Evolutionary conservation across 2,113 vertebrate genomes (phyloP), one percentile per base, ranked within the genome.

Genomic region (Halichoeres trimaculatus): DNA sequence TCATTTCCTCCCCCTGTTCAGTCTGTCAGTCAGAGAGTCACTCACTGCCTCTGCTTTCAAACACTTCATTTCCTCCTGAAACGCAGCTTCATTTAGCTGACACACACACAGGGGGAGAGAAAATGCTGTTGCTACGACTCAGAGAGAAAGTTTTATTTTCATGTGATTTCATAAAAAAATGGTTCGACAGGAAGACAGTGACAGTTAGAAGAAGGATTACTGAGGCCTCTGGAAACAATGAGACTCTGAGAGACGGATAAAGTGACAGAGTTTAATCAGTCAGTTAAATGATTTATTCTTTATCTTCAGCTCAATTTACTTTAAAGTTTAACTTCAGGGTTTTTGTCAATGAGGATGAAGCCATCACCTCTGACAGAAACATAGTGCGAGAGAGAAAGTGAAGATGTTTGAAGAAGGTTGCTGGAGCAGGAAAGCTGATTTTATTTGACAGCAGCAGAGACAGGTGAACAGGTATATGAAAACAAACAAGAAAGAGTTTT

Each of bases 1-100:
- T 88, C n/a, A 88, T 85, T 85, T 90, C 77, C 85, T 86, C 38
- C 40, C 22, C 17, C 64, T 64, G 75, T 60, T 50, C 48, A 57
- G 24, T 59, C 73, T 76, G 76, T 51, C 83, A 89, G 50, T 84
- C 81, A 76, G 35, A 43, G 48, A 64, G 71, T 70, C 82, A 70
- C 40, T 76, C 53, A 43, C 43, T 19, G 17, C 6, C 43, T 45
- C 14, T 17, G 17, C 43, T 45, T 19, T 45, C 17, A 17, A 45
- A 45, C 17, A 35, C 8, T 69, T 73, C 11, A 65, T 71, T 56
- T 75, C 35, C 48, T 22, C 22, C 34, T 17, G 19, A 62, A n/a
- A 62, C 19, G 8, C 11, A 38, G 35, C 9, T 20, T 26, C 20
- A 52, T 22, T 19, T 20, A 19, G n/a, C 43, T 53, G 36, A 24